A percentile compares a stretch with the other conserved stretches of the same genome.
These are phyloP conservation scores for Ammodytes dubius DNA, from an alignment of 2,113 vertebrate genomes.

Conservation along the genomic window DNA sequence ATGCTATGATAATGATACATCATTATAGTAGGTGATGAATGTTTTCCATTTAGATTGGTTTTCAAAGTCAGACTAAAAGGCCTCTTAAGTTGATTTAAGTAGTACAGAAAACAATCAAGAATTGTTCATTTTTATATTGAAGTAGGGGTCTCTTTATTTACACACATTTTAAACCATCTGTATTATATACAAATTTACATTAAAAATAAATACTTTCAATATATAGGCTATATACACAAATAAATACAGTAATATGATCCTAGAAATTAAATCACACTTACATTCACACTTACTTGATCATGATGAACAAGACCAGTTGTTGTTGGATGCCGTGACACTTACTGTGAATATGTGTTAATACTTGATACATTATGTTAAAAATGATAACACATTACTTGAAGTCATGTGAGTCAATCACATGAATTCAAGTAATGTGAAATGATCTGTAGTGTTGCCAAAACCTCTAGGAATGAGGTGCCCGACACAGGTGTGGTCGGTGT, in stretches of 20 bases:
- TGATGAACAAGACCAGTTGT: neutral
- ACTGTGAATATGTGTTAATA: too few relatives aligned
- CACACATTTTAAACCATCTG: conserved; percentile 45
- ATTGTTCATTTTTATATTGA: conserved; percentile 1
- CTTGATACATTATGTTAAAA: too few relatives aligned
- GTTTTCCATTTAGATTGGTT: neutral
- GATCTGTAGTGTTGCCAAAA: neutral
- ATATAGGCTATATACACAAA: conserved; percentile 62
- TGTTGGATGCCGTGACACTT: too few relatives aligned
- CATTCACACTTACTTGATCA: neutral
- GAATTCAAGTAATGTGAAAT: neutral
- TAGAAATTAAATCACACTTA: conserved; percentile 11
- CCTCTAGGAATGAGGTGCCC: too few relatives aligned
- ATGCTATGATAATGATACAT: neutral
- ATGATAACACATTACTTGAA: too few relatives aligned
- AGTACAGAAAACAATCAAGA: neutral
- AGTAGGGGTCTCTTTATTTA: conserved; percentile 53
- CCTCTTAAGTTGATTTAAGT: neutral
- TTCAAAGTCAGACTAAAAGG: neutral
- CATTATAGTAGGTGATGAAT: neutral
- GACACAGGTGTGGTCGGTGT: neutral
- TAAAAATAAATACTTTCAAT: conserved; percentile 48
- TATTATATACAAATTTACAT: conserved; percentile 76
- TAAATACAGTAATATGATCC: conserved; percentile 37
- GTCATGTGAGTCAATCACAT: too few relatives aligned